phyloP scores from a whole-genome alignment of 2,888 invertebrate genomes.

The Drosophila austrosaltans region DNA sequence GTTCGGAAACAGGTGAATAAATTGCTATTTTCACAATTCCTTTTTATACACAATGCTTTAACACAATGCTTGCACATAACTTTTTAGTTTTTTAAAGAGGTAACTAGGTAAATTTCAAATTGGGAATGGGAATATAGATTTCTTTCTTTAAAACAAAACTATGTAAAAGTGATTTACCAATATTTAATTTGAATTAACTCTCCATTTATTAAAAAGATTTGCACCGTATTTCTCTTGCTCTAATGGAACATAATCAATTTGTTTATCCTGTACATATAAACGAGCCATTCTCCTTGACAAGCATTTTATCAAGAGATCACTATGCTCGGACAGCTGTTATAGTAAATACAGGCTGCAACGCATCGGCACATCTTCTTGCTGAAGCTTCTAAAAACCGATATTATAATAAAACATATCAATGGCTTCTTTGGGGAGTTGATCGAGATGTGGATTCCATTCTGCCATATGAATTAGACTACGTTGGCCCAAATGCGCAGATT shows the following conservation, averaged over 20 bases:
- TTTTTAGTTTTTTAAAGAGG: too few species aligned
- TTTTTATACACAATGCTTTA: neutral
- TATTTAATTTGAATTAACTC: too few species aligned
- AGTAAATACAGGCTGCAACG: conserved; percentile 67
- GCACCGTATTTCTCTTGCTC: conserved; percentile 16
- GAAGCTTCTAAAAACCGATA: conserved; percentile 63
- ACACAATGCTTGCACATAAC: too few species aligned
- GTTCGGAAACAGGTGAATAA: conserved; percentile 60
- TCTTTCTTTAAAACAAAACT: too few species aligned
- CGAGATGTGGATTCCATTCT: conserved; percentile 50
- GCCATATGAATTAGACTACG: conserved; percentile 54
- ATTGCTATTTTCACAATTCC: neutral
- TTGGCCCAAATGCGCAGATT: conserved; percentile 81
- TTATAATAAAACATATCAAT: conserved; percentile 82
- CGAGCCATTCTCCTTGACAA: conserved; percentile 41
- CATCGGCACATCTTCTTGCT: conserved; percentile 46
- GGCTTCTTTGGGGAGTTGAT: conserved; percentile 76
- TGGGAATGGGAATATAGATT: too few species aligned
- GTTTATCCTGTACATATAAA: conserved; percentile 55
- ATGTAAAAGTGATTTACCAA: too few species aligned
- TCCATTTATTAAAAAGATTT: conserved; percentile 35
- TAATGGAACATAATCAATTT: conserved; percentile 61
- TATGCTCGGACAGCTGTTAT: conserved; percentile 68
- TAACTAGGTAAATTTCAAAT: too few species aligned
- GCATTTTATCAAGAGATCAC: conserved; percentile 54